Evolutionary conservation across 2,888 invertebrate genomes (phyloP), one percentile per base, ranked within the genome.

Genomic region (Mechanitis messenoides): DNA sequence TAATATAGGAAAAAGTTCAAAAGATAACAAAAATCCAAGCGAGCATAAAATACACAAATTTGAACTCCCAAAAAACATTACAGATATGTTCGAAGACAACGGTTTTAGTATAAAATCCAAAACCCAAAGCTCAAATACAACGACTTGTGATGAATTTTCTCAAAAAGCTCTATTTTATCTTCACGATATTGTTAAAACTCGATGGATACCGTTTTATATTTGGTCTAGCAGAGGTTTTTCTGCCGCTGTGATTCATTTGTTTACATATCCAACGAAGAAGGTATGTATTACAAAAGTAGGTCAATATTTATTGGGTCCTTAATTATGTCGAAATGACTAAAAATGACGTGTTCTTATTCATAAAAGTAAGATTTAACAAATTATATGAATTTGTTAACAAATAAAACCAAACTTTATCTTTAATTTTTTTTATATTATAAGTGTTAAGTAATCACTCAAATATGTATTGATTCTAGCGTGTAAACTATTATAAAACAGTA

Each of bases 161-260:
- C 75, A 69, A 45, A 71, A 69, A 33, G 68, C 75, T 0, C 59
- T 71, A 0, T 84, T 85, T 65, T 76, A 80, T 59, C 85, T 84
- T 0, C 74, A 76, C 54, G 80, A 85, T 55, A 72, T 86, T 31
- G 69, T 84, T 0, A 70, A 81, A 50, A 66, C 79, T 2, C 71
- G 76, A 31, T 87, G 86, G 86, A 69, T 81, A 1, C 84, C 86
- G 3, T 86, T 86, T 70, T 86, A 75, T 55, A 62, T 79, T 33
- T 87, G 86, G 86, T 71, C 78, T n/a, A n/a, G 61, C 2, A 58
- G 54, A 46, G 20, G 47, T 4, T 55, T 60, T 28, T 5, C 46
- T 0, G 3, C 54, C 6, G 63, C 78, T 5, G 42, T 62, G 3
- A 56, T 77, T 35, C 80, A 85, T 59, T 78, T 60, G 56, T 85